phyloP scores from a whole-genome alignment of 1,140 invertebrate species.

The Stegodyphus mimosarum region DNA sequence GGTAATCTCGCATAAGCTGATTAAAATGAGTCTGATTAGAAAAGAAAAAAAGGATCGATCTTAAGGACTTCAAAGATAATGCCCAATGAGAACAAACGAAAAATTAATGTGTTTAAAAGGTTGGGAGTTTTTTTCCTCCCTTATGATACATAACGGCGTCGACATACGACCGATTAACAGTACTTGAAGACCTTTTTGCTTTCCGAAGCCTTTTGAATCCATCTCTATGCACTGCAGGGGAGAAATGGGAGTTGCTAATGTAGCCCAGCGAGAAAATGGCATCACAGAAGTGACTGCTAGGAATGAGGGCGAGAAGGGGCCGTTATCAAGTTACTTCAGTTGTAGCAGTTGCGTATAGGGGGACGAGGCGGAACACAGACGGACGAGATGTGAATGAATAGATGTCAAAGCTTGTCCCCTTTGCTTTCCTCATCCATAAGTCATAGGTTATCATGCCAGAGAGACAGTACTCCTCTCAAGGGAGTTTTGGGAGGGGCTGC shows the following conservation, averaged over 20 bases:
- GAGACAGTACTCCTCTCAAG: not conserved
- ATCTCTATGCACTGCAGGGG: not conserved
- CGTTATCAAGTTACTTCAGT: constrained; percentile 31
- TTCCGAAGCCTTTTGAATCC: not conserved
- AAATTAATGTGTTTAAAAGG: constrained; percentile 30
- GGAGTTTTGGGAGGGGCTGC: not conserved
- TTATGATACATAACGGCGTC: not conserved
- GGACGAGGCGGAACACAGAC: constrained; percentile 3
- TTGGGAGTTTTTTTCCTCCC: not conserved
- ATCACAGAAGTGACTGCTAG: constrained; percentile 1
- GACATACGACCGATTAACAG: not conserved
- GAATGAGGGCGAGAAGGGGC: not conserved
- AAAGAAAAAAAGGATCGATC: not conserved
- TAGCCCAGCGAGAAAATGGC: constrained; percentile 15
- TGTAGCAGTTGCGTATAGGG: not conserved
- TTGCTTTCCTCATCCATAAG: constrained; percentile 27
- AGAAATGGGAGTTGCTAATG: constrained; percentile 2
- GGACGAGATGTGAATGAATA: constrained; percentile 18
- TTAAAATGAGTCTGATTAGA: constrained; percentile 29
- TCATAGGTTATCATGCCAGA: constrained; percentile 50
- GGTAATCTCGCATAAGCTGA: constrained; percentile 35
- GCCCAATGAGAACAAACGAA: not conserved
- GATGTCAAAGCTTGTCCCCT: constrained; percentile 44
- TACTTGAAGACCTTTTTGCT: constrained; percentile 2
- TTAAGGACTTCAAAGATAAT: constrained; percentile 1